Evolutionary conservation across 2,797 vertebrate species (phyloP).

Genomic region (Capromys pilorides): DNA sequence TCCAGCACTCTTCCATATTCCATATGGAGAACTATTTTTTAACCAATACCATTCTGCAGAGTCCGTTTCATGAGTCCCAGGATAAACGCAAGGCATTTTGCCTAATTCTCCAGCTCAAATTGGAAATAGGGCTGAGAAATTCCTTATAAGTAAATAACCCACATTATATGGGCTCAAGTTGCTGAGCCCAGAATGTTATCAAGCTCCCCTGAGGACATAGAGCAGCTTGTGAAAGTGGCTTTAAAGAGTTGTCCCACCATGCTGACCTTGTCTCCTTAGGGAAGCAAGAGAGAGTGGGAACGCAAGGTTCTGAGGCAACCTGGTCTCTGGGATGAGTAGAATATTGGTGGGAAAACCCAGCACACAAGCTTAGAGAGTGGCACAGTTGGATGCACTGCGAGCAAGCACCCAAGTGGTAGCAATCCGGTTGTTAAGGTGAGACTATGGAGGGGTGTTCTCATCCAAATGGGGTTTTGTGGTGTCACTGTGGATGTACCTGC

Average conservation of each 20-base stretch:
- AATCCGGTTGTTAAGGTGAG: background rate
- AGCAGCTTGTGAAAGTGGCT: slow-evolving; percentile 45
- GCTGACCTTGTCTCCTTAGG: background rate
- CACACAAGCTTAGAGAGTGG: background rate
- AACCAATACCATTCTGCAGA: slow-evolving; percentile 60
- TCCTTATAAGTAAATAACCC: slow-evolving; percentile 71
- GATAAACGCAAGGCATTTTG: slow-evolving; percentile 72
- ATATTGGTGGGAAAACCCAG: background rate
- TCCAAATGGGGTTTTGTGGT: background rate
- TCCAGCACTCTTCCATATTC: slow-evolving; percentile 45
- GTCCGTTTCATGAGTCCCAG: slow-evolving; percentile 65
- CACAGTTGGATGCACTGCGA: background rate
- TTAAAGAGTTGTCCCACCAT: slow-evolving; percentile 37
- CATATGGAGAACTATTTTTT: slow-evolving; percentile 62
- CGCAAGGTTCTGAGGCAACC: background rate
- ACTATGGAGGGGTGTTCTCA: background rate
- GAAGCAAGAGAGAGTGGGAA: slow-evolving; percentile 2
- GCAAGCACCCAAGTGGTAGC: background rate
- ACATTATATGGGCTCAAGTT: slow-evolving; percentile 54
- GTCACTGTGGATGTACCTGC: background rate
- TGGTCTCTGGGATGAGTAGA: background rate
- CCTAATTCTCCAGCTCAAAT: slow-evolving; percentile 67
- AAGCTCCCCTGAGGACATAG: slow-evolving; percentile 52
- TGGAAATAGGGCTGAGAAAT: slow-evolving; percentile 67
- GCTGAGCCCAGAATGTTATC: slow-evolving; percentile 49